Percentiles rank a stretch among this genome's conserved stretches.
phyloP scores from a whole-genome alignment of 2,797 vertebrate genomes.

The Pseudochaenichthys georgianus region DNA sequence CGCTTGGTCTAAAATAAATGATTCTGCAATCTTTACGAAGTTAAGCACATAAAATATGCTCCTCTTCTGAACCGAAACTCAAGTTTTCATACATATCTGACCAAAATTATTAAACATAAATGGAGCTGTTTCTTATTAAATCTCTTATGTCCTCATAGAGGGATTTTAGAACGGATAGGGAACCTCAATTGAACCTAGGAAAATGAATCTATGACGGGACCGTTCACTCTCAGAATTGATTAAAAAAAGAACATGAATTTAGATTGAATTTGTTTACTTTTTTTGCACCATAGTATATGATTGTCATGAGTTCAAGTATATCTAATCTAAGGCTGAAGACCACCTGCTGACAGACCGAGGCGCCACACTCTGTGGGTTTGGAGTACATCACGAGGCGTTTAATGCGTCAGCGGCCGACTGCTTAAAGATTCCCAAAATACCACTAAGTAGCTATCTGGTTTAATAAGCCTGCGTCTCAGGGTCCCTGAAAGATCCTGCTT shows the following conservation, averaged over 20 bases:
- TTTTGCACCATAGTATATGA: neutral
- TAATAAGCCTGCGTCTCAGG: constrained; percentile 50
- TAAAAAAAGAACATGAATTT: neutral
- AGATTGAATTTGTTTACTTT: too few species aligned
- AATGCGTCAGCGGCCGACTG: constrained; percentile 49
- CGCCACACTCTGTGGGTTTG: constrained; percentile 41
- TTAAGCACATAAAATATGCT: too few species aligned
- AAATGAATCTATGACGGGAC: too few species aligned
- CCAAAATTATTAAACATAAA: too few species aligned
- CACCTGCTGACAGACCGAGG: constrained; percentile 42
- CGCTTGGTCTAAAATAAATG: too few species aligned
- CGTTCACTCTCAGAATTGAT: neutral
- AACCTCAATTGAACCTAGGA: too few species aligned
- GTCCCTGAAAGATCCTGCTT: constrained; percentile 40
- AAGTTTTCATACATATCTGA: too few species aligned
- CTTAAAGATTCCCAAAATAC: constrained; percentile 68
- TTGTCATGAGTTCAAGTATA: constrained; percentile 33
- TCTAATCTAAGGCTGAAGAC: constrained; percentile 47
- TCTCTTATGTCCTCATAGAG: too few species aligned
- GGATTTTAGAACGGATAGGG: too few species aligned
- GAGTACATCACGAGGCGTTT: constrained; percentile 47
- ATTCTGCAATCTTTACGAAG: too few species aligned
- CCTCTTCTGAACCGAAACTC: too few species aligned
- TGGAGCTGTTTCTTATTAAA: too few species aligned
- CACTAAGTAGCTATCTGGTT: constrained; percentile 58